Conservation (phyloP, 2,888 invertebrate species). For the Heteromyza rotundicornis region DNA sequence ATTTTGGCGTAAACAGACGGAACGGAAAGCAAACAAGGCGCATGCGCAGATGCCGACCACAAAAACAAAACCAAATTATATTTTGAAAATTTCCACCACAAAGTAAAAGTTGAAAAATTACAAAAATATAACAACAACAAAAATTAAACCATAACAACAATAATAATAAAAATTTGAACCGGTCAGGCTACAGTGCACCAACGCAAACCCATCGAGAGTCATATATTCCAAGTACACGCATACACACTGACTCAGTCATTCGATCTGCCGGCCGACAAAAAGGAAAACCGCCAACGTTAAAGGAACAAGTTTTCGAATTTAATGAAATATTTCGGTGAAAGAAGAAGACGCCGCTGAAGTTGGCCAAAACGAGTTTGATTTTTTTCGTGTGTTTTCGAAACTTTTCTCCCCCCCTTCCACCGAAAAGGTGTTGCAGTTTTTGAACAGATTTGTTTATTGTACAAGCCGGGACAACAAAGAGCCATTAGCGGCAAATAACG, state of each 20-base stretch:
- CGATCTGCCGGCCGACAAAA: not conserved
- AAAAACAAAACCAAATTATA: too few relatives aligned
- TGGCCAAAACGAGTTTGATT: constrained; percentile 1
- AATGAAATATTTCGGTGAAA: constrained; percentile 29
- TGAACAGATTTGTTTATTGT: not conserved
- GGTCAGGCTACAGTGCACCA: constrained; percentile 15
- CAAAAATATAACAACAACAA: not conserved
- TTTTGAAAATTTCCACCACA: not conserved
- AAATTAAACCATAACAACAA: constrained; percentile 3
- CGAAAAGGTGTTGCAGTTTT: not conserved
- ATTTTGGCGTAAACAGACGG: constrained; percentile 1
- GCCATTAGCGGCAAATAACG: not conserved
- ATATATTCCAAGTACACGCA: not conserved
- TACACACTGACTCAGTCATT: not conserved
- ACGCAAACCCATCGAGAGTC: not conserved
- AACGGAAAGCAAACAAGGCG: not conserved
- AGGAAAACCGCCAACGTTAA: constrained; percentile 9
- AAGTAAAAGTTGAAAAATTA: not conserved
- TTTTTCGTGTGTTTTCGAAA: not conserved
- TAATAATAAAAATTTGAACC: constrained; percentile 8
- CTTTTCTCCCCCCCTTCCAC: not conserved
- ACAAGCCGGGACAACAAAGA: not conserved
- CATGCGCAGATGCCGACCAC: not conserved
- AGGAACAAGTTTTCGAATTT: constrained; percentile 27
- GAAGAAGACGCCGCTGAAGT: constrained; percentile 16